Base-by-base conservation (phyloP, 2,797 vertebrate species). In the Triplophysa bombifrons region DNA sequence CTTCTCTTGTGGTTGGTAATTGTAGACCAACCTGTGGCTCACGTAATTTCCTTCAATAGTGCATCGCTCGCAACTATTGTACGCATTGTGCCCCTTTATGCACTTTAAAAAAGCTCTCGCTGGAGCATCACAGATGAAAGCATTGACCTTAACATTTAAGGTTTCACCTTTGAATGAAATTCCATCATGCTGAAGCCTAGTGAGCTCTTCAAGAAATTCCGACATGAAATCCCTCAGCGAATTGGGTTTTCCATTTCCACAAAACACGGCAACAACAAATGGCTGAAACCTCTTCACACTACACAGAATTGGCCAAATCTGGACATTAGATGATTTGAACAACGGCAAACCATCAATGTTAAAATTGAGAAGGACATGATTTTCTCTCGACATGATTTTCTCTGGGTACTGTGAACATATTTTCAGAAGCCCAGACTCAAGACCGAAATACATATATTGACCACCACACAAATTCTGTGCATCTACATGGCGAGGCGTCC, bases 311-410 rank as follows among this genome's bases (percentile, higher is more conserved):
- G 25, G 60, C 60, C 25, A 61, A 64, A 64, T 64, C 61, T 64
- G 61, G 16, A 64, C 9, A 64, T 38, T 64, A 38, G 61, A 64
- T 38, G 61, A 64, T 17, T 64, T 64, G 17, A 64, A 63, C 60
- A 63, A 63, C 19, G 30, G 9, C 30, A 38, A 38, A 64, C 30
- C 34, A 25, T 58, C 56, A 13, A 3, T 10, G n/a, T 25, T 25
- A 2, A 58, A 58, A 12, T 58, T 58, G 3, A 20, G 20, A 10
- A 58, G 20, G 25, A 56, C 8, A n/a, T 56, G 2, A 9, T 56
- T 56, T 56, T 56, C 53, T 56, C 5, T n/a, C 7, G 17, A 38
- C 2, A 27, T 22, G 22, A 22, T 22, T 22, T 22, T 8, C 38
- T n/a, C 30, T 0, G 17, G 9, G 9, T 64, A 56, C n/a, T 56